Conservation (phyloP, 1,140 invertebrate genomes). For the Drosophila baimaii region DNA sequence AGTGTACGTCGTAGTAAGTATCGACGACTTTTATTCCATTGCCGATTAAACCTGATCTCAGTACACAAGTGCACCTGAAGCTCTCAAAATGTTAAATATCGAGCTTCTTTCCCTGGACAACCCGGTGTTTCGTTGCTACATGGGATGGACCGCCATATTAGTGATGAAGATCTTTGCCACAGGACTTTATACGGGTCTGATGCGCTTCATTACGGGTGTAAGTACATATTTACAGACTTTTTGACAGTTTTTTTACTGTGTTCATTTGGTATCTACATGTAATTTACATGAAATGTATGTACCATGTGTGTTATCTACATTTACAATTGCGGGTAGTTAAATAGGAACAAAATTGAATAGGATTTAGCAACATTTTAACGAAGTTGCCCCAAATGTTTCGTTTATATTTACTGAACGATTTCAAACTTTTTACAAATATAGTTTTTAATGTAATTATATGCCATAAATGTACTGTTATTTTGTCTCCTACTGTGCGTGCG, state of each 20-base stretch:
- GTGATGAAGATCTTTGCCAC: slow-evolving; percentile 87
- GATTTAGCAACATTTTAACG: not conserved
- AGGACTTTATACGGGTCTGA: slow-evolving; percentile 85
- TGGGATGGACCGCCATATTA: slow-evolving; percentile 86
- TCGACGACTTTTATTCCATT: not conserved
- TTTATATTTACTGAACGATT: not conserved
- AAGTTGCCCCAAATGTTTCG: not conserved
- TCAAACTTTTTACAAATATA: too few relatives aligned
- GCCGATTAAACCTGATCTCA: slow-evolving; percentile 19
- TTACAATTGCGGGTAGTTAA: not conserved
- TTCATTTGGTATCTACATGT: not conserved
- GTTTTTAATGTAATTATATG: not conserved
- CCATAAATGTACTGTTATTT: not conserved
- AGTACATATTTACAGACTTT: slow-evolving; percentile 36
- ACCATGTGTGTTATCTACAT: slow-evolving; percentile 3
- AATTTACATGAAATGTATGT: not conserved
- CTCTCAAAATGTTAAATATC: slow-evolving; percentile 41
- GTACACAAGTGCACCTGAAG: slow-evolving; percentile 30
- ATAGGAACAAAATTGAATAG: not conserved
- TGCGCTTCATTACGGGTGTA: slow-evolving; percentile 86
- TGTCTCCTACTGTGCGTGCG: not conserved
- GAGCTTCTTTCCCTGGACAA: slow-evolving; percentile 76
- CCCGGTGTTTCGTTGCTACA: slow-evolving; percentile 85
- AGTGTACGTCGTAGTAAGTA: not conserved
- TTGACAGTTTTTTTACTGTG: not conserved